Percentiles rank a stretch among this genome's conserved stretches.
These are phyloP conservation scores for Noctilio leporinus DNA, from an alignment of 2,113 vertebrate species.

Conservation along the genomic window DNA sequence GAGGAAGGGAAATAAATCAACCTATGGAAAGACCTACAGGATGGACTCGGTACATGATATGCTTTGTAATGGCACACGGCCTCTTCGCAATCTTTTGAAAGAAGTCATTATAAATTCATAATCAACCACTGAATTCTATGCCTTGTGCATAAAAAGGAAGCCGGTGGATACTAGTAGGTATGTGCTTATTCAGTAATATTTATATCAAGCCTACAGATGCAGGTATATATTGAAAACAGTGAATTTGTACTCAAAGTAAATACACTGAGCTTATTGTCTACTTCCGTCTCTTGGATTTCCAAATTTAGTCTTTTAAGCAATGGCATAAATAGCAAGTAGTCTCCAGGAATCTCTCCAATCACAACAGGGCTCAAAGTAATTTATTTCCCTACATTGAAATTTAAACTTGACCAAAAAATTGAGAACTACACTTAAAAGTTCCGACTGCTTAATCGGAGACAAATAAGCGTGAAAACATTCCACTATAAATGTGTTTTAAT, in stretches of 20 bases:
- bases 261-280: background rate
- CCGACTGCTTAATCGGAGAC: background rate
- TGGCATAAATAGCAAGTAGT: background rate
- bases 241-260: background rate
- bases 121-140: background rate
- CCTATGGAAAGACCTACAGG: constrained; percentile 88
- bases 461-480: background rate
- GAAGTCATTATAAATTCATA: constrained; percentile 24
- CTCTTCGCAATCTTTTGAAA: constrained; percentile 38
- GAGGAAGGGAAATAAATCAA: constrained; percentile 73
- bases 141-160: background rate
- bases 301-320: background rate
- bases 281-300: background rate
- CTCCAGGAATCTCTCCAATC: background rate
- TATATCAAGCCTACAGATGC: background rate
- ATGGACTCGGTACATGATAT: constrained; percentile 85
- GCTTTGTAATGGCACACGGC: constrained; percentile 77
- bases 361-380: background rate
- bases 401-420: background rate
- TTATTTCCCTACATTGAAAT: background rate
- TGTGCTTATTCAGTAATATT: background rate
- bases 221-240: background rate
- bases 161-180: background rate
- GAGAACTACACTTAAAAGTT: background rate
- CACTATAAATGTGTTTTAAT: background rate